Evolutionary conservation across 2,888 invertebrate genomes (phyloP).

Genomic region (Lydus trimaculatus): DNA sequence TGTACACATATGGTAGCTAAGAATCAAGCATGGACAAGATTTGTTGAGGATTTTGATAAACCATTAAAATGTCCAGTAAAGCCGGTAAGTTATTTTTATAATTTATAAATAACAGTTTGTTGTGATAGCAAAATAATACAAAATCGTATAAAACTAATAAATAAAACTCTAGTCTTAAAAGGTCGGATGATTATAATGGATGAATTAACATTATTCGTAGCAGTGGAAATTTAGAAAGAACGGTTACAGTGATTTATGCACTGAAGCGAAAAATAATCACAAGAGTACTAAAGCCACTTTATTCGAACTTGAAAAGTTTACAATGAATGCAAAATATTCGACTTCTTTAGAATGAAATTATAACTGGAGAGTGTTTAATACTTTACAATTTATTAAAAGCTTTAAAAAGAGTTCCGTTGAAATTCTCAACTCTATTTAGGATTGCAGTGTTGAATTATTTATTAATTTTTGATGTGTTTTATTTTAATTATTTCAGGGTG

Average conservation of each 20-base stretch:
- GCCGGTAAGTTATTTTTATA: slow-evolving; percentile 42
- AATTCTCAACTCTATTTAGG: background rate
- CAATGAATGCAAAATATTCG: slow-evolving; percentile 36
- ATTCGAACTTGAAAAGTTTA: slow-evolving; percentile 38
- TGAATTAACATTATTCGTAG: slow-evolving; percentile 9
- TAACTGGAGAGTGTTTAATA: slow-evolving; percentile 28
- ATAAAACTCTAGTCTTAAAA: background rate
- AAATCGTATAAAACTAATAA: background rate
- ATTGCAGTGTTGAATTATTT: background rate
- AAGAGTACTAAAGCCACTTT: slow-evolving; percentile 38
- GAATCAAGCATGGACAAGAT: slow-evolving; percentile 46
- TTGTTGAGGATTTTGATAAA: slow-evolving; percentile 43
- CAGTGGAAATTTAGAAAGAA: slow-evolving; percentile 18
- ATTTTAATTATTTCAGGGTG: slow-evolving; percentile 36
- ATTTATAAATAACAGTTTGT: slow-evolving; percentile 1
- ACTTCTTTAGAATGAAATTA: background rate
- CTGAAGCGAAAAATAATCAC: slow-evolving; percentile 40
- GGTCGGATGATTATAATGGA: background rate
- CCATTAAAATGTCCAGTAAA: slow-evolving; percentile 47
- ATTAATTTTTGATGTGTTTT: background rate
- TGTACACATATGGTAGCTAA: slow-evolving; percentile 43
- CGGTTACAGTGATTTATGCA: slow-evolving; percentile 23
- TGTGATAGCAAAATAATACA: background rate
- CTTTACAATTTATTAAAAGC: slow-evolving; percentile 36
- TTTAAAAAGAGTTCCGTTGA: background rate